Conservation (phyloP, 2,113 vertebrate species). For the Willisornis vidua region DNA sequence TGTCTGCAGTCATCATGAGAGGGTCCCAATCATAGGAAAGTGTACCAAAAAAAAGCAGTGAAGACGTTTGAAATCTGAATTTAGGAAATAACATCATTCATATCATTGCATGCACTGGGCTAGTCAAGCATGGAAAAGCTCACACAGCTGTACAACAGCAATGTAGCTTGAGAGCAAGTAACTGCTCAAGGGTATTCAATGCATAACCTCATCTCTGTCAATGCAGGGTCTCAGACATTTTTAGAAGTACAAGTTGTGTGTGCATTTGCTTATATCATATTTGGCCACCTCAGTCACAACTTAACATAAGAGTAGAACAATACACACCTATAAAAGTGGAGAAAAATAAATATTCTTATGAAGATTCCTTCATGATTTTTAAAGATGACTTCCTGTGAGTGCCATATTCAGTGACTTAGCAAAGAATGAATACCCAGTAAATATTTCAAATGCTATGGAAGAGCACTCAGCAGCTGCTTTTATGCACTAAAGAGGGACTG, state of each 20-base stretch:
- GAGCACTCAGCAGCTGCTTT: neutral
- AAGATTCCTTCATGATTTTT: neutral
- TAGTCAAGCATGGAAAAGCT: neutral
- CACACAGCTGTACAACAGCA: neutral
- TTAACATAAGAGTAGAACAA: neutral
- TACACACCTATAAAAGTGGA: neutral
- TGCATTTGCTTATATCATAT: neutral
- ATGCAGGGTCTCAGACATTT: neutral
- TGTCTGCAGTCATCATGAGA: neutral
- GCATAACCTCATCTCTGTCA: neutral
- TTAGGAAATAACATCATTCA: neutral
- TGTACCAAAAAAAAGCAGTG: neutral
- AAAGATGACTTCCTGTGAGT: neutral
- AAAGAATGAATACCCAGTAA: neutral
- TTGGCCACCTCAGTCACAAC: neutral
- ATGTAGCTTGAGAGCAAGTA: neutral
- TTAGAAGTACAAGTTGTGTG: neutral
- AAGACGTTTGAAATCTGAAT: neutral
- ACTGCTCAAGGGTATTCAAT: neutral
- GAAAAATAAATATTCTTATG: neutral
- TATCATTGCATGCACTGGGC: fast-evolving
- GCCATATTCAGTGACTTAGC: neutral
- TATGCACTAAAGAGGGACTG: neutral
- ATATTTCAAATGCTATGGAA: neutral
- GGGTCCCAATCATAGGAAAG: neutral